Percentiles rank a stretch among this genome's conserved stretches.
These are phyloP conservation scores for Carollia perspicillata DNA, from an alignment of 2,113 vertebrate species.

Conservation along the genomic window DNA sequence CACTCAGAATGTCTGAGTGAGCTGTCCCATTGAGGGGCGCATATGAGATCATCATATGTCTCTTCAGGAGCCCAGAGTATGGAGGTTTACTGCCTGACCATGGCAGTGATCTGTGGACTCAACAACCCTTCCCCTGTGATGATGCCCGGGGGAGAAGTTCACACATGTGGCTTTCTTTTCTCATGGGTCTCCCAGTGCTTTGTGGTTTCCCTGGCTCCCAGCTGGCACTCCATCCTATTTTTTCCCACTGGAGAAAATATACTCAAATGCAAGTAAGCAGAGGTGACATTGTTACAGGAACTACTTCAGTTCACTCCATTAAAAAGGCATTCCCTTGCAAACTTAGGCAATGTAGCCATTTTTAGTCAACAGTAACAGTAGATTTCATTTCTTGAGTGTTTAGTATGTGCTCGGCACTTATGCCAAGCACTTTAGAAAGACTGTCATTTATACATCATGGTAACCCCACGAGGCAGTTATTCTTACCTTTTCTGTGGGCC, in stretches of 20 bases:
- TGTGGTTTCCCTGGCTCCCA: neutral
- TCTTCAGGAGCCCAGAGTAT: neutral
- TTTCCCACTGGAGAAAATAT: neutral
- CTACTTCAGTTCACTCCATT: neutral
- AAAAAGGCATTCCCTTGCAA: neutral
- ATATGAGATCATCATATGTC: neutral
- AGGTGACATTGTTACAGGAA: neutral
- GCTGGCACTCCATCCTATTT: fast-evolving
- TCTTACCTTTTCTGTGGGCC: neutral
- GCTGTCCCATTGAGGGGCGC: too few species aligned
- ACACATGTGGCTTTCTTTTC: neutral
- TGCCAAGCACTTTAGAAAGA: neutral
- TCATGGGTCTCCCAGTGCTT: neutral
- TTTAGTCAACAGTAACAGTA: neutral
- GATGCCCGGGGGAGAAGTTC: neutral
- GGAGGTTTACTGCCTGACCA: neutral
- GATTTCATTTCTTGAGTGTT: neutral
- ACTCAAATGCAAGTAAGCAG: neutral
- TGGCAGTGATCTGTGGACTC: neutral
- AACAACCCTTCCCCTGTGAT: neutral
- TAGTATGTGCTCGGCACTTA: neutral
- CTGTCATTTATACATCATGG: neutral
- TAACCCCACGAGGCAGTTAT: neutral
- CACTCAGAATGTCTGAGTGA: neutral
- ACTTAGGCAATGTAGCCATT: neutral